phyloP scores from a whole-genome alignment of 2,888 invertebrate species.

The Ectropis crepuscularia region DNA sequence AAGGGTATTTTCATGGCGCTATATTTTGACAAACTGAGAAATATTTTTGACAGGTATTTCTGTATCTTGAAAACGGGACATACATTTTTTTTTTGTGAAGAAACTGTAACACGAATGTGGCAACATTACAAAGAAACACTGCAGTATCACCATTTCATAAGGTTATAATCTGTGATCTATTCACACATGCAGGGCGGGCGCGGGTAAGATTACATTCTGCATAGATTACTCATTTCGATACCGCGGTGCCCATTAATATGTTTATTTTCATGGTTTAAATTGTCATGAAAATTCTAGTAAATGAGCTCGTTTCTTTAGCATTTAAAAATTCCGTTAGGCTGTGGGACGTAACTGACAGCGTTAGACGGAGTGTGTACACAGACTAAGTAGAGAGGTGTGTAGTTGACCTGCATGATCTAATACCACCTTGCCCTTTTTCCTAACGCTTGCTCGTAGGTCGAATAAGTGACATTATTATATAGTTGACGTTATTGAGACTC shows the following conservation, averaged over 20 bases:
- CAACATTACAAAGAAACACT: conserved; percentile 13
- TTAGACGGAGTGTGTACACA: not conserved
- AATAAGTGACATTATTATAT: no score
- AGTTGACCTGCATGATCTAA: no score
- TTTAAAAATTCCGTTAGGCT: not conserved
- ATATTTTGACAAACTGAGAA: no score
- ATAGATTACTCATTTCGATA: conserved; percentile 24
- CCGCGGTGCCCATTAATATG: not conserved
- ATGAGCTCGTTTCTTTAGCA: not conserved
- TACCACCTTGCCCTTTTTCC: no score
- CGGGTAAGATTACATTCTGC: conserved; percentile 21
- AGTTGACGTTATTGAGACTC: no score
- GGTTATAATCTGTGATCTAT: conserved; percentile 22
- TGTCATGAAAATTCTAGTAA: not conserved
- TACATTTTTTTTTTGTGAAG: not conserved
- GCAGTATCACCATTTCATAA: conserved; percentile 16
- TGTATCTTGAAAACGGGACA: no score
- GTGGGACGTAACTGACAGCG: not conserved
- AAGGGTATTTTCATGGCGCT: no score
- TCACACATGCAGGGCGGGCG: conserved; percentile 18
- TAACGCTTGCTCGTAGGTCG: no score
- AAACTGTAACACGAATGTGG: not conserved
- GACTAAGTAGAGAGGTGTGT: no score
- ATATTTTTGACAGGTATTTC: no score
- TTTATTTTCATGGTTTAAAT: not conserved